phyloP scores from a whole-genome alignment of 2,888 invertebrate species.

The Parapristionchus giblindavisi region DNA sequence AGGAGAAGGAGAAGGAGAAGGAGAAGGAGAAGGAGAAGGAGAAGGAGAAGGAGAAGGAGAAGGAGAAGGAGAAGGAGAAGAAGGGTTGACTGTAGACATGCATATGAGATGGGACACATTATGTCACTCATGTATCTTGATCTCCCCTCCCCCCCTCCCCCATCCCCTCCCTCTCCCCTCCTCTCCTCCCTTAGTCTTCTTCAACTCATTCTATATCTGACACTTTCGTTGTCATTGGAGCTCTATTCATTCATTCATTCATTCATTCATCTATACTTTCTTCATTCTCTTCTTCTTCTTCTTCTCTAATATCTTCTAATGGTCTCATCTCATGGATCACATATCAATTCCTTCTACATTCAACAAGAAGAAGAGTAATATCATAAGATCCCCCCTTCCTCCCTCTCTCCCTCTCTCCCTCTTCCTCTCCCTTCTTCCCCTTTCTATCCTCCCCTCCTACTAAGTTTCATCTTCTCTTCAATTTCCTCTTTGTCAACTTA shows the following conservation, averaged over 20 bases:
- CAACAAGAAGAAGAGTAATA: background rate
- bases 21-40: background rate
- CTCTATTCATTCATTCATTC: too few relatives aligned
- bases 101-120: too few relatives aligned
- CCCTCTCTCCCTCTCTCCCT: background rate
- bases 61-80: background rate
- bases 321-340: background rate
- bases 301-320: background rate
- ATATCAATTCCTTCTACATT: background rate
- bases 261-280: background rate
- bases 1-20: background rate
- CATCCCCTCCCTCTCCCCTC: too few relatives aligned
- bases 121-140: too few relatives aligned
- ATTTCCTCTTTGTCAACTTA: conserved; percentile 22
- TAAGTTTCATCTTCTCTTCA: background rate
- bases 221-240: too few relatives aligned
- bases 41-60: background rate
- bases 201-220: too few relatives aligned
- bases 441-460: background rate
- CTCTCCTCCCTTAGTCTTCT: too few relatives aligned
- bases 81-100: too few relatives aligned
- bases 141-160: too few relatives aligned
- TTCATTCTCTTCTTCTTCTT: background rate
- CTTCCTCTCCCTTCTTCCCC: background rate
- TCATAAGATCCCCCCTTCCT: background rate